Conservation (phyloP, 2,113 vertebrate genomes). For the Gambusia holbrooki region DNA sequence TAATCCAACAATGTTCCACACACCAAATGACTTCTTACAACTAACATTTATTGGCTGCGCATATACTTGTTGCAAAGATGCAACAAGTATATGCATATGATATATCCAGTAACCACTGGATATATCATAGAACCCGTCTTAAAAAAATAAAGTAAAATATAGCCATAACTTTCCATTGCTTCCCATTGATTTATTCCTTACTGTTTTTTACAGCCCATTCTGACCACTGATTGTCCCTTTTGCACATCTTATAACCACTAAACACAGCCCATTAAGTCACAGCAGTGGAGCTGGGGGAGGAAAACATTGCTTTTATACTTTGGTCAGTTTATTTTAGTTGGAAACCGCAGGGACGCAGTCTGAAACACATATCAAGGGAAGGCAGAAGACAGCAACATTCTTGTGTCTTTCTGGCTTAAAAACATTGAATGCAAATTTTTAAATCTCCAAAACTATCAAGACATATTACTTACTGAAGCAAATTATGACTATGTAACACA, state of each 20-base stretch:
- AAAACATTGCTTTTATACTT: slow-evolving; percentile 30
- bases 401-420: slow-evolving; percentile 4
- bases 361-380: slow-evolving; percentile 14
- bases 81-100: background rate
- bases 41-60: slow-evolving; percentile 1
- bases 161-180: background rate
- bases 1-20: background rate
- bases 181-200: slow-evolving; percentile 4
- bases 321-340: slow-evolving; percentile 62
- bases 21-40: background rate
- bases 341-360: slow-evolving; percentile 49
- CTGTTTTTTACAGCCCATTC: slow-evolving; percentile 8
- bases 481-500: background rate
- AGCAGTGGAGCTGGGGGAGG: slow-evolving; percentile 29
- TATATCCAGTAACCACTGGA: background rate
- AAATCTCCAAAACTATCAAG: background rate
- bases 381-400: slow-evolving; percentile 10
- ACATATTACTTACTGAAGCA: background rate
- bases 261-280: slow-evolving; percentile 56
- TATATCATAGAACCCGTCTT: background rate
- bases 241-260: slow-evolving; percentile 66
- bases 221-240: slow-evolving; percentile 46
- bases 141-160: background rate
- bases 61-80: background rate
- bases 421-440: background rate